Percentiles rank a stretch among this genome's conserved stretches.
Evolutionary conservation across 1,140 invertebrate species (phyloP).

Genomic region (Trypoxylus dichotomus): DNA sequence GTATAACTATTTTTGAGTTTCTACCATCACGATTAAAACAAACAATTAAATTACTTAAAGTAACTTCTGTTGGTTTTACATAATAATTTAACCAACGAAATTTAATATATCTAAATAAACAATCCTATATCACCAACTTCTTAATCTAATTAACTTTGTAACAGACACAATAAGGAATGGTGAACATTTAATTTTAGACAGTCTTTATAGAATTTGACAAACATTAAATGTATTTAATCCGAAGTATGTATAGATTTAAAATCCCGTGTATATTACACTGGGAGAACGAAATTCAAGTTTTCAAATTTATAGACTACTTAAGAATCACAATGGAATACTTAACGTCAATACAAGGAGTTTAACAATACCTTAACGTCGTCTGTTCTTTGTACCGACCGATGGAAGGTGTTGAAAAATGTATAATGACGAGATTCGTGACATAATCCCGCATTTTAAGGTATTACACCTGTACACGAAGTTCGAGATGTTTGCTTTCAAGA

Average conservation of each 20-base stretch:
- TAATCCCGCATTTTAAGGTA: slow-evolving; percentile 28
- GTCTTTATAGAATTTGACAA: too few species aligned
- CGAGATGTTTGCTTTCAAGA: slow-evolving; percentile 24
- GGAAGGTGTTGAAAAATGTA: slow-evolving; percentile 30
- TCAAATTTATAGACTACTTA: slow-evolving; percentile 27
- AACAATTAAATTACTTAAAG: too few species aligned
- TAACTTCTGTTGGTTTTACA: too few species aligned
- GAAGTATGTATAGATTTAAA: not conserved
- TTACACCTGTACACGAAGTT: slow-evolving; percentile 22
- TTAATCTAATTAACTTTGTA: too few species aligned
- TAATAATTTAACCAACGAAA: too few species aligned
- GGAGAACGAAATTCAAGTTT: not conserved
- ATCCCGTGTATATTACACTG: not conserved
- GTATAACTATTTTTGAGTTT: too few species aligned
- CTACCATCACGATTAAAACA: too few species aligned
- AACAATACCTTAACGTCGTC: slow-evolving; percentile 10
- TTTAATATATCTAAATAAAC: too few species aligned
- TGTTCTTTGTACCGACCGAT: not conserved
- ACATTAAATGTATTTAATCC: too few species aligned
- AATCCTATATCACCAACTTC: too few species aligned
- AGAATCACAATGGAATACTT: slow-evolving; percentile 25
- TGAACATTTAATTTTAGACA: too few species aligned
- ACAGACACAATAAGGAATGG: too few species aligned
- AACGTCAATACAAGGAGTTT: slow-evolving; percentile 16
- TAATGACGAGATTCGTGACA: slow-evolving; percentile 22